Evolutionary conservation across 1,140 invertebrate species (phyloP).

Genomic region (Oreohelix idahoensis): DNA sequence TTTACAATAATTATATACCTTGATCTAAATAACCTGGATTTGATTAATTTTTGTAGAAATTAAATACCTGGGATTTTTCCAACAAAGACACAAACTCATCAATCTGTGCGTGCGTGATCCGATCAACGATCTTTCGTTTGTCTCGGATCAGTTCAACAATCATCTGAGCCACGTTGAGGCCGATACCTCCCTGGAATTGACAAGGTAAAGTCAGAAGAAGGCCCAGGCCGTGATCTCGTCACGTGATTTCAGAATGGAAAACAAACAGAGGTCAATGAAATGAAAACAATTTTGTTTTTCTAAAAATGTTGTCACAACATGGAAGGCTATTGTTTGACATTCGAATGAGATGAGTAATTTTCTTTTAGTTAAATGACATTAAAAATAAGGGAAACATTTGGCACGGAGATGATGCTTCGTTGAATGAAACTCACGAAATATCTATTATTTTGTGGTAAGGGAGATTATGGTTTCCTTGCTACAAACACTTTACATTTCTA

Average conservation of each 20-base stretch:
- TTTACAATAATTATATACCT: background rate
- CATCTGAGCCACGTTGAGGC: slow-evolving; percentile 72
- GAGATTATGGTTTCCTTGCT: too few relatives aligned
- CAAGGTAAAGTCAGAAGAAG: background rate
- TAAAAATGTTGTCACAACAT: too few relatives aligned
- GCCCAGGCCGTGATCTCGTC: background rate
- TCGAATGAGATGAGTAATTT: too few relatives aligned
- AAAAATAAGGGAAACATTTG: too few relatives aligned
- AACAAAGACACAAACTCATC: slow-evolving; percentile 68
- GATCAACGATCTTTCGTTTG: slow-evolving; percentile 72
- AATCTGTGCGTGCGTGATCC: slow-evolving; percentile 71
- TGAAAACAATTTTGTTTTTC: background rate
- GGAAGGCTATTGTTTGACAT: too few relatives aligned
- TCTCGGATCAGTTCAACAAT: slow-evolving; percentile 71
- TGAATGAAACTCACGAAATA: too few relatives aligned
- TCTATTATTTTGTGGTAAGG: too few relatives aligned
- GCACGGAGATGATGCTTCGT: too few relatives aligned
- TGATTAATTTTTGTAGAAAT: background rate
- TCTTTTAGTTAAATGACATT: too few relatives aligned
- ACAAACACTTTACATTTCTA: too few relatives aligned
- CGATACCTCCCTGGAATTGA: slow-evolving; percentile 68
- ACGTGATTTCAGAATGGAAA: background rate
- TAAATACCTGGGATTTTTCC: slow-evolving; percentile 65
- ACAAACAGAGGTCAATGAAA: background rate
- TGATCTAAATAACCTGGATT: background rate